Conservation (phyloP, 1,140 invertebrate genomes). For the Elysia chlorotica region DNA sequence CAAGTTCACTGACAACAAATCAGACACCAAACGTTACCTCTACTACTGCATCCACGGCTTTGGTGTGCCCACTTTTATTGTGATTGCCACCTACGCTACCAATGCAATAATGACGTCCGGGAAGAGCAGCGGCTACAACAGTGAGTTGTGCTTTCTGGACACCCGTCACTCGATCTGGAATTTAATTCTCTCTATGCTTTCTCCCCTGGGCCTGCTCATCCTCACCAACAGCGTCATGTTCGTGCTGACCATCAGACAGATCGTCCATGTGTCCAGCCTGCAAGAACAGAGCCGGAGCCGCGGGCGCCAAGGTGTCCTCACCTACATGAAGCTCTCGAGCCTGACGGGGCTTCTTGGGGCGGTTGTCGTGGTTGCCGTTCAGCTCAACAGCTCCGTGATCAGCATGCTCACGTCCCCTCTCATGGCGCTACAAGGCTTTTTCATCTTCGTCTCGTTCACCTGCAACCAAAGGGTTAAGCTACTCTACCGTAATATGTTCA, state of each 20-base stretch:
- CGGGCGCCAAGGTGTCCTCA: not conserved
- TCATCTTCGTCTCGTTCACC: not conserved
- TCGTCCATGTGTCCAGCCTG: not conserved
- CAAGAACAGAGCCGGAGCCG: not conserved
- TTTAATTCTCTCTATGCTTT: not conserved
- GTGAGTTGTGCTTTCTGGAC: slow-evolving; percentile 5
- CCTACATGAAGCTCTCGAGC: slow-evolving; percentile 19
- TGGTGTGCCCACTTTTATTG: not conserved
- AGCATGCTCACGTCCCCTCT: not conserved
- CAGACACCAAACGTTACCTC: not conserved
- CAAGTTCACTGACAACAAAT: not conserved
- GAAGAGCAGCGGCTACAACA: not conserved
- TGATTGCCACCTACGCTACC: not conserved
- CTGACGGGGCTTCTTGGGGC: slow-evolving; percentile 8
- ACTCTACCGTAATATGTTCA: not conserved
- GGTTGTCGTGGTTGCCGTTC: slow-evolving; percentile 2
- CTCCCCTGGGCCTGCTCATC: slow-evolving; percentile 3
- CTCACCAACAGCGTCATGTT: slow-evolving; percentile 8
- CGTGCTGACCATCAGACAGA: slow-evolving; percentile 7
- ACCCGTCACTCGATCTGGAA: not conserved
- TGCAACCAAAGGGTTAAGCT: not conserved
- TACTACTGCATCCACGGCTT: not conserved
- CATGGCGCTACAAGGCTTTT: not conserved
- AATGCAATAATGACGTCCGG: not conserved
- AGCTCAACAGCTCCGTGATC: not conserved